These are phyloP conservation scores for Eleutherodactylus coqui DNA, from an alignment of 2,797 vertebrate species.

Conservation along the genomic window DNA sequence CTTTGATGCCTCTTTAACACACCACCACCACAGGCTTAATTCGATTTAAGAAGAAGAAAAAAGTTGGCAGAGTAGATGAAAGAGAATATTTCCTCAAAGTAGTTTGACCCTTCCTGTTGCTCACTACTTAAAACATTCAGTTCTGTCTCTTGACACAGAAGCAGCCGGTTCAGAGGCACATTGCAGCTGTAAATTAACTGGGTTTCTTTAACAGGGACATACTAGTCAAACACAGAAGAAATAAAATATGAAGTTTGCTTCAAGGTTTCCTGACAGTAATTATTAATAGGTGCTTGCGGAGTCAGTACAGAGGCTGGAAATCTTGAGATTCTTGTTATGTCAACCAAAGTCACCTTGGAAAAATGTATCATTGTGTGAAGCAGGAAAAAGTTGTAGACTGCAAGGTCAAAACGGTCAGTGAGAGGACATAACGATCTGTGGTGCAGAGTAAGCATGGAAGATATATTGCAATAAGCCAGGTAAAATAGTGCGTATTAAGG, in stretches of 20 bases:
- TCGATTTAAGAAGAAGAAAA: neutral
- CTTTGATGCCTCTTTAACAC: neutral
- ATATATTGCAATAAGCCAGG: too few relatives aligned
- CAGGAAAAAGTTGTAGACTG: neutral
- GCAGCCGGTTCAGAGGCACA: conserved; percentile 8
- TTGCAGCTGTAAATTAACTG: conserved; percentile 48
- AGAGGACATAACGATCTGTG: neutral
- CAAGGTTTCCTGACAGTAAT: conserved; percentile 53
- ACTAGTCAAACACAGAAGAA: conserved; percentile 54
- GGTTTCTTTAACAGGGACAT: conserved; percentile 35
- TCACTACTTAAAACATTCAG: conserved; percentile 35
- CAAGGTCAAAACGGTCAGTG: neutral
- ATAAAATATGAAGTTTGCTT: conserved; percentile 60
- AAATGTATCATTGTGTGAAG: neutral
- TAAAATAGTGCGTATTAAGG: neutral
- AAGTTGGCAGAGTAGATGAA: conserved; percentile 36
- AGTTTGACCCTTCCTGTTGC: conserved; percentile 51
- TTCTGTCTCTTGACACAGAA: conserved; percentile 40
- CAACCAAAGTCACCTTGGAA: conserved; percentile 41
- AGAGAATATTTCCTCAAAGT: conserved; percentile 56
- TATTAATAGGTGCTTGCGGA: conserved; percentile 43
- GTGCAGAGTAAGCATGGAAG: neutral
- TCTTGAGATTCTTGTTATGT: conserved; percentile 33
- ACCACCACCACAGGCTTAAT: neutral
- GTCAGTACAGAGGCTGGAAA: conserved; percentile 18